These are phyloP conservation scores for Onychomys arenicola DNA, from an alignment of 2,797 vertebrate species.

Conservation along the genomic window DNA sequence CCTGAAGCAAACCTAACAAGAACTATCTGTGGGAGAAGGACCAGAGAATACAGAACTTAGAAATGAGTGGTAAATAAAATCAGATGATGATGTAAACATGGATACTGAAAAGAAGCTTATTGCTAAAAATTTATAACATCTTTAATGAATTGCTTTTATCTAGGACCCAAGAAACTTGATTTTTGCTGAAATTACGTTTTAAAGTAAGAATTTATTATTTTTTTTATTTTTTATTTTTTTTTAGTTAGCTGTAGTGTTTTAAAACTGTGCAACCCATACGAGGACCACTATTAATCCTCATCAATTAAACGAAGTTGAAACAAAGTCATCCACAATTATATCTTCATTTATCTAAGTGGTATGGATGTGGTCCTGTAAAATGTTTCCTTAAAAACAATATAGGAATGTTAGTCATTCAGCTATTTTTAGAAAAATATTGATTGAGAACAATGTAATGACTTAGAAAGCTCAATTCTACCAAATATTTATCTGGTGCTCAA, in stretches of 20 bases:
- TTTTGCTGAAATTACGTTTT: neutral
- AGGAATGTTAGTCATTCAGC: neutral
- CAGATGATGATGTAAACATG: neutral
- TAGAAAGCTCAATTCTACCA: neutral
- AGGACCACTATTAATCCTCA: neutral
- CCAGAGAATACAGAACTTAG: too few relatives aligned
- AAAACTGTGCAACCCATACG: neutral
- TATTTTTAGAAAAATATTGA: neutral
- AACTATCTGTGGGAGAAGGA: neutral
- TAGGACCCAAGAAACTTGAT: neutral
- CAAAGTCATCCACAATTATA: neutral
- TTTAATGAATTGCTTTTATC: neutral
- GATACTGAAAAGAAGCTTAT: neutral
- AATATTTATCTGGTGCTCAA: neutral
- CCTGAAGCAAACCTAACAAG: neutral
- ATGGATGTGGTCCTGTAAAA: neutral
- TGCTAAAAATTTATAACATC: neutral
- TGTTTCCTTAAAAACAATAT: neutral
- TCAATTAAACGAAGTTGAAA: neutral
- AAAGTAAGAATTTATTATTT: neutral
- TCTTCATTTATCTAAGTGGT: neutral
- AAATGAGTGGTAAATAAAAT: neutral
- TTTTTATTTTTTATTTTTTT: too few relatives aligned
- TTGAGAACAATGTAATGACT: neutral
- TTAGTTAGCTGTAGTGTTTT: neutral